Conservation (phyloP, 2,797 vertebrate genomes). For the Gymnothorax javanicus region DNA sequence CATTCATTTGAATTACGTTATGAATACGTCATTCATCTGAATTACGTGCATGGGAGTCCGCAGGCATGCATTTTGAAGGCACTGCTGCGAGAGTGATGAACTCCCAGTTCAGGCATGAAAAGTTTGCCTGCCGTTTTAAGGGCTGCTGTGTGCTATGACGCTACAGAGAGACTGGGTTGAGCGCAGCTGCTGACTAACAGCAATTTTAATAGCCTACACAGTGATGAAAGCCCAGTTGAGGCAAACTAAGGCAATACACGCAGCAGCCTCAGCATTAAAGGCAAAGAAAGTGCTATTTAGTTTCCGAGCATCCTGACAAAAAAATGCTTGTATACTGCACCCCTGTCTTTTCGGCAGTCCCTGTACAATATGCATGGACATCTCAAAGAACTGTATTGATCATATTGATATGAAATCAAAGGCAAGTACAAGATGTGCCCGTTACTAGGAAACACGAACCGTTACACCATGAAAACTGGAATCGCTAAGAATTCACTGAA, state of each 20-base stretch:
- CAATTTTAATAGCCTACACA: neutral
- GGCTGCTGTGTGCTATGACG: neutral
- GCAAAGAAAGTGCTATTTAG: neutral
- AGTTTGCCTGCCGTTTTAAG: constrained; percentile 1
- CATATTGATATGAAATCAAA: neutral
- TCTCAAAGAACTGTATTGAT: neutral
- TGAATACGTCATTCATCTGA: neutral
- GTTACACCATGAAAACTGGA: neutral
- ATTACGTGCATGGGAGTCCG: constrained; percentile 2
- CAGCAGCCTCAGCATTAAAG: neutral
- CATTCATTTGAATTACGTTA: neutral
- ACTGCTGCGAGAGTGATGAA: neutral
- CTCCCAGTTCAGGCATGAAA: neutral
- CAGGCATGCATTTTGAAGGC: neutral
- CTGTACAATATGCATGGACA: neutral
- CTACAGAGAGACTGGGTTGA: neutral
- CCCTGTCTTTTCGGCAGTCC: neutral
- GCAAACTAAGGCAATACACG: neutral
- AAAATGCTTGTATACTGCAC: neutral
- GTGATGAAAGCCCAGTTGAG: neutral
- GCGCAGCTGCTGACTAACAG: neutral
- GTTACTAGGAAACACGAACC: neutral
- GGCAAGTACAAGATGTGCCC: neutral
- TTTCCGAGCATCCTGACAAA: neutral
- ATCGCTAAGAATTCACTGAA: neutral